Evolutionary conservation across 2,888 invertebrate species (phyloP).

Genomic region (Hemithea aestivaria): DNA sequence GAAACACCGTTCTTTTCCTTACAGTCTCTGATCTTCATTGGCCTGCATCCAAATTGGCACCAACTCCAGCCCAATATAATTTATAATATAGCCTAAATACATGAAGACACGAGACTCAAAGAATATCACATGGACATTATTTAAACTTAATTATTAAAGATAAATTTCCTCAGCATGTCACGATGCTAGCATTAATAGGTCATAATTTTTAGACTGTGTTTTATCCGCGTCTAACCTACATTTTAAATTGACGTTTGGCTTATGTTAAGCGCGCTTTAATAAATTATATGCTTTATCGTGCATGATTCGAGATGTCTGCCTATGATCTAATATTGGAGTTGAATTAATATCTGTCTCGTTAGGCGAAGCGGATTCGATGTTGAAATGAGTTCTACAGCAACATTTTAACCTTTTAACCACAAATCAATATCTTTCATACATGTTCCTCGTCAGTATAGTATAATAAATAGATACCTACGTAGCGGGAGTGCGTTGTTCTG

Average conservation of each 20-base stretch:
- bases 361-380: conserved; percentile 13
- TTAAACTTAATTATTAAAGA: conserved; percentile 31
- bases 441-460: too few relatives aligned
- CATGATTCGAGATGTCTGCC: conserved; percentile 18
- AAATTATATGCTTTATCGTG: conserved; percentile 28
- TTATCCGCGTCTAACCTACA: conserved; percentile 25
- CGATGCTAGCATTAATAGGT: conserved; percentile 25
- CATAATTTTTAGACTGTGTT: conserved; percentile 26
- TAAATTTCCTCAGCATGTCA: conserved; percentile 28
- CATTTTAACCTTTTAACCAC: too few relatives aligned
- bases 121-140: conserved; percentile 27
- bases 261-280: conserved; percentile 22
- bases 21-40: conserved; percentile 41
- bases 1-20: conserved; percentile 31
- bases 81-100: conserved; percentile 19
- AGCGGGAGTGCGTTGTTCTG: too few relatives aligned
- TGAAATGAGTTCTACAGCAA: conserved; percentile 12
- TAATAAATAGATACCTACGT: too few relatives aligned
- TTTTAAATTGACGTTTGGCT: conserved; percentile 27
- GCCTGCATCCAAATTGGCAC: conserved; percentile 59
- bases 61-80: conserved; percentile 22
- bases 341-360: conserved; percentile 16
- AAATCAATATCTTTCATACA: too few relatives aligned
- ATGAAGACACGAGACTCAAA: conserved; percentile 21
- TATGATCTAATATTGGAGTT: conserved; percentile 25